These are phyloP conservation scores for Alectura lathami DNA, from an alignment of 2,113 vertebrate genomes.

Conservation along the genomic window DNA sequence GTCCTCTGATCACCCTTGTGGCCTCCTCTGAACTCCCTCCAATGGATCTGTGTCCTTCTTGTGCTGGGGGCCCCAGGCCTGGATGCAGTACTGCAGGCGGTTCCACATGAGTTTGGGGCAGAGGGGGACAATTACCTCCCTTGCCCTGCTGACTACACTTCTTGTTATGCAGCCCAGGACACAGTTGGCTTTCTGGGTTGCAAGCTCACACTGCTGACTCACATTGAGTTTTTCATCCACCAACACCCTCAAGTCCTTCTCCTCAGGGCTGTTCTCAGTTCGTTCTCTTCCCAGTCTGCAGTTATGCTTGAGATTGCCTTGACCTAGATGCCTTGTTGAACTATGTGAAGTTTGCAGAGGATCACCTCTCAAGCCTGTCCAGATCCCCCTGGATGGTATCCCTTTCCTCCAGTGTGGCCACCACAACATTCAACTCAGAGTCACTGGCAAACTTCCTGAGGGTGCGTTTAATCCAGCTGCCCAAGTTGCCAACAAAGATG, in stretches of 20 bases:
- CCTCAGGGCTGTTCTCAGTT: background rate
- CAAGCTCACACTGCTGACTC: background rate
- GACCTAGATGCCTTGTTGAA: background rate
- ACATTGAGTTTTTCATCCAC: background rate
- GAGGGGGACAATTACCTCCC: background rate
- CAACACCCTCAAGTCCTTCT: background rate
- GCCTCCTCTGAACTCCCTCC: background rate
- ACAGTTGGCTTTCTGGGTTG: background rate
- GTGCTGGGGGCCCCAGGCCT: background rate
- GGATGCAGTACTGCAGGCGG: background rate
- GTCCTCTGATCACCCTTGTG: background rate
- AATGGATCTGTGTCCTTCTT: too few species aligned
- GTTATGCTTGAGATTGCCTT: background rate
- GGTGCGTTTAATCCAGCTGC: background rate
- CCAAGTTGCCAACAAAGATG: background rate
- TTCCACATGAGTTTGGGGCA: background rate
- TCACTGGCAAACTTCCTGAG: background rate
- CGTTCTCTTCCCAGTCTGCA: background rate
- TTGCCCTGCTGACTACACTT: background rate
- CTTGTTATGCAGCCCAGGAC: background rate
- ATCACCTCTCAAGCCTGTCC: background rate
- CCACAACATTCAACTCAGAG: background rate
- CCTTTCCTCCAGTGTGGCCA: background rate
- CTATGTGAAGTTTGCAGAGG: background rate
- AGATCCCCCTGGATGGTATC: background rate